Base-by-base conservation (phyloP, 2,113 vertebrate species). In the Lipotes vexillifer region DNA sequence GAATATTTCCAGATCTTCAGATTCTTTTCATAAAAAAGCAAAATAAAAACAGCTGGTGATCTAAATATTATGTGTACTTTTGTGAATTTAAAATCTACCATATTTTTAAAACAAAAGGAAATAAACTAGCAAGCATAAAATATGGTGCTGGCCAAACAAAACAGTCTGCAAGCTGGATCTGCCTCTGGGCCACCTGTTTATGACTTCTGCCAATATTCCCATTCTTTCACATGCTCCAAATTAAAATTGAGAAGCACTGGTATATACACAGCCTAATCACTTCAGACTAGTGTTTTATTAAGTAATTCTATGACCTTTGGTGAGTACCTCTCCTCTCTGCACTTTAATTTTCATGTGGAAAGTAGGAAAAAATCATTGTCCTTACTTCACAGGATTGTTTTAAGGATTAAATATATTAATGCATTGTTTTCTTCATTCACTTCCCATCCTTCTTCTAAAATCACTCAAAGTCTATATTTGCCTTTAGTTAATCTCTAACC, bases 51-150 rank as follows among this genome's bases (percentile, higher is more conserved):
- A 69, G 61, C 15, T 38, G 52, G 31, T 61, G 12, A 44, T 88
- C 27, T 88, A 75, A 82, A 82, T 95, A 82, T 88, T 69, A 75
- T 57, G 15, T 44, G 38, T 23, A 81, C 61, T 36, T 75, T 93
- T 85, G 3, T 71, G 10, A 85, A 89, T 89, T 96, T 65, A 93
- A 84, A 96, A 82, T 74, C 52, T 78, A 75, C 31, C 4, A 33
- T 81, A 93, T 93, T 90, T 88, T 61, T 41, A 52, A 92, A 87
- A 78, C 25, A 90, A 80, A 92, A 63, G 46, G 25, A 90, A 94
- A 91, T 88, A 93, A 90, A 83, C 33, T 27, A 97, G 11, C 55
- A 94, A 96, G 87, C 44, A 86, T 57, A 78, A 88, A 95, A 63
- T 10, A 91, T 2, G 8, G 12, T 88, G 15, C 27, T 80, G 18